Evolutionary conservation across 2,888 invertebrate genomes (phyloP).

Genomic region (Myathropa florea): DNA sequence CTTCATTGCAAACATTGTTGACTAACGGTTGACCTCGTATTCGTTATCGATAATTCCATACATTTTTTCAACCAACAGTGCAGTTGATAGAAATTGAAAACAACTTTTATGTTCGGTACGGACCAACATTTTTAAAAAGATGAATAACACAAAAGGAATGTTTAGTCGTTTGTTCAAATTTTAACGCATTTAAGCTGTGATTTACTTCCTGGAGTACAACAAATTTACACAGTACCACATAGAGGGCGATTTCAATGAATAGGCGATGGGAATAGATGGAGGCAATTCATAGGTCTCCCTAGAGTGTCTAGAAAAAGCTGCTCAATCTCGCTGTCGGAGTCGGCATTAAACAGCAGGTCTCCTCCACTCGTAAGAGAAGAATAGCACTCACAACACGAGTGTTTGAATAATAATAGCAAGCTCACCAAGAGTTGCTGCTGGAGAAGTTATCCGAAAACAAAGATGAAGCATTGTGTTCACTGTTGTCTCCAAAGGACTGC

Average conservation of each 20-base stretch:
- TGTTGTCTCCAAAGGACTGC: too few species aligned
- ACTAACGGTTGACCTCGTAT: neutral
- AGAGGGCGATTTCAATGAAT: too few species aligned
- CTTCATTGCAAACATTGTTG: neutral
- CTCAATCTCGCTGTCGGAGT: too few species aligned
- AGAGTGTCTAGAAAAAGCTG: too few species aligned
- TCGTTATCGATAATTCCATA: neutral
- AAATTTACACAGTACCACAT: neutral
- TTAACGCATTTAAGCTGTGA: neutral
- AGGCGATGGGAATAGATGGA: neutral
- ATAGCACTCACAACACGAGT: too few species aligned
- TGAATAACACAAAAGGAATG: neutral
- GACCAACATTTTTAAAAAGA: neutral
- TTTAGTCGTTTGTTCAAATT: neutral
- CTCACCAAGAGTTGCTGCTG: too few species aligned
- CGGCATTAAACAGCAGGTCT: too few species aligned
- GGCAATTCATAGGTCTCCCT: too few species aligned
- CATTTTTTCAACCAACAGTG: neutral
- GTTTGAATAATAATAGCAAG: too few species aligned
- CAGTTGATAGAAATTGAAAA: neutral
- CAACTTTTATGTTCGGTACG: neutral
- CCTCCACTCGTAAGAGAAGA: too few species aligned
- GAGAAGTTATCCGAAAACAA: too few species aligned
- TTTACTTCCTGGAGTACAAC: neutral
- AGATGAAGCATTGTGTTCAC: too few species aligned